Evolutionary conservation across 2,888 invertebrate genomes (phyloP), one percentile per base, ranked within the genome.

Genomic region (Diabrotica balteata): DNA sequence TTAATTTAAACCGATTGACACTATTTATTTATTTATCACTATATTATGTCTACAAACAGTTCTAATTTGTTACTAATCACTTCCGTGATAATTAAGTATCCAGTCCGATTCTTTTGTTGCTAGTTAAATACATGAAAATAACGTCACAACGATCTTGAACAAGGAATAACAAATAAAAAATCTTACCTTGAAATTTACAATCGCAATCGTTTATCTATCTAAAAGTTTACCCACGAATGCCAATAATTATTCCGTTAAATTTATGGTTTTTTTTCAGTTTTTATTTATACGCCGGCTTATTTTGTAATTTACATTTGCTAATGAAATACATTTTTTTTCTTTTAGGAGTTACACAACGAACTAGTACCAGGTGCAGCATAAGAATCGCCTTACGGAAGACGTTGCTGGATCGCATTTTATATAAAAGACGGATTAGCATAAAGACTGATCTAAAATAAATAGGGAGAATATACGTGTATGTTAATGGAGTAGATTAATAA

Each of bases 191-290:
- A 64, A 72, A 70, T 67, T 46, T 67, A 66, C 72, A 68, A 66
- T 72, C 66, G 63, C 63, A 54, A 55, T 52, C 59, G 59, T 66
- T 69, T 59, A 69, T 68, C 58, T 63, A 72, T 70, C 68, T 72
- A 68, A 68, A 70, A 68, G 64, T 68, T 72, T 63, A 66, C 59
- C 55, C 55, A 69, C 53, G 61, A 62, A 62, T 54, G 62, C 59
- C 54, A 69, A 63, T 60, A 52, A 66, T 66, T 69, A 69, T 62
- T 63, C 66, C 65, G 63, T 69, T 63, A 66, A 69, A 66, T 63
- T 66, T 63, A 63, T 62, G 58, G 10, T 59, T 63, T 65, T 67
- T n/a, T 69, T 69, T 69, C 59, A 55, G 51, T 59, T 68, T 69
- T 69, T 57, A 57, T 57, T 69, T 66, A 61, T 63, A 43, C 49